Conservation (phyloP, 2,888 invertebrate genomes). For the Criorhina ranunculi region DNA sequence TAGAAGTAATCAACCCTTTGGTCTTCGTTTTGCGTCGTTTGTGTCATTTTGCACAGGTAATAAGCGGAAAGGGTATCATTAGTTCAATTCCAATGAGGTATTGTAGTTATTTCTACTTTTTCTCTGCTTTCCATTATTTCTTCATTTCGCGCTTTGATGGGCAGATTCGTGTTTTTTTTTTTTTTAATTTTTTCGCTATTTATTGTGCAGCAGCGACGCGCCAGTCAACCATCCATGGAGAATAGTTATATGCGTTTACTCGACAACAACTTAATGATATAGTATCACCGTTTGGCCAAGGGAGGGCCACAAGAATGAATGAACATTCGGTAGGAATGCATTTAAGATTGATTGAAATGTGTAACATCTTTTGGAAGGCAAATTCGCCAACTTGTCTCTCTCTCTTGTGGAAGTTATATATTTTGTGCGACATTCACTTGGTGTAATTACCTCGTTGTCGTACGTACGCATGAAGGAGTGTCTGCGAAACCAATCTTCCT, state of each 20-base stretch:
- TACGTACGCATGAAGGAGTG: no score
- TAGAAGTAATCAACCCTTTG: constrained; percentile 19
- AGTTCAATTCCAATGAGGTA: constrained; percentile 56
- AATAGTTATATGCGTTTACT: constrained; percentile 63
- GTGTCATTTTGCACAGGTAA: constrained; percentile 71
- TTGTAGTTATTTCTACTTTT: constrained; percentile 64
- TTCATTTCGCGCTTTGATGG: constrained; percentile 71
- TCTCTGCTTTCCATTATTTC: constrained; percentile 60
- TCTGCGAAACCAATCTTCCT: no score
- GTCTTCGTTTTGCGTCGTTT: constrained; percentile 21
- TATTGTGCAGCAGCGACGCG: constrained; percentile 20
- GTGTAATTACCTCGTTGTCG: no score
- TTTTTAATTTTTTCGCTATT: constrained; percentile 1
- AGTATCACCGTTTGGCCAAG: constrained; percentile 27
- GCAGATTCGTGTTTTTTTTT: constrained; percentile 18
- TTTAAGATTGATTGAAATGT: background rate
- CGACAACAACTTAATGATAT: constrained; percentile 73
- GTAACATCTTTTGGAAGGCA: no score
- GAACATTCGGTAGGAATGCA: background rate
- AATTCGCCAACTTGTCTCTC: no score
- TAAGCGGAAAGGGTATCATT: constrained; percentile 74
- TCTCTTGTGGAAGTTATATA: no score
- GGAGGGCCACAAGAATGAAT: constrained; percentile 18
- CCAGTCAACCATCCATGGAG: constrained; percentile 58
- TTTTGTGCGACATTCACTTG: no score